phyloP scores from a whole-genome alignment of 2,888 invertebrate species.

The Subacronicta megacephala region DNA sequence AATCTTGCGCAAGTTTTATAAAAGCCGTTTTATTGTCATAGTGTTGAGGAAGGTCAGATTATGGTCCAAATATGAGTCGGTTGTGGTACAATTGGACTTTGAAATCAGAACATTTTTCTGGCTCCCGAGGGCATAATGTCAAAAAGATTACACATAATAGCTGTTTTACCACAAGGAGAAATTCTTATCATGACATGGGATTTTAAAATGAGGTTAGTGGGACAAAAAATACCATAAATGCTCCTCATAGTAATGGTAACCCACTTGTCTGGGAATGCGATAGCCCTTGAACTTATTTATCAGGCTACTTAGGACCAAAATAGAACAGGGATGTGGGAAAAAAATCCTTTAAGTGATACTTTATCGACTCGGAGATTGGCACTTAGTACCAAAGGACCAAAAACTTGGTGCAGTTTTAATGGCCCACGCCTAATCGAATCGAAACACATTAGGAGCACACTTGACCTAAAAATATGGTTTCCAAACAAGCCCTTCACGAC shows the following conservation, averaged over 20 bases:
- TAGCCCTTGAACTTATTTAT: conserved; percentile 83
- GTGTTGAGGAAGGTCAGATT: conserved; percentile 55
- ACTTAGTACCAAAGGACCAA: conserved; percentile 26
- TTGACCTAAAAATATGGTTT: conserved; percentile 64
- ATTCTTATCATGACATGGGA: conserved; percentile 51
- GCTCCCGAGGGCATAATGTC: conserved; percentile 49
- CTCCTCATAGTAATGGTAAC: conserved; percentile 77
- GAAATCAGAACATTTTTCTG: conserved; percentile 41
- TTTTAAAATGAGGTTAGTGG: conserved; percentile 78
- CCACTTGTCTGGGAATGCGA: conserved; percentile 76
- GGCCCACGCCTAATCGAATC: conserved; percentile 32
- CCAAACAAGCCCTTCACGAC: conserved; percentile 66
- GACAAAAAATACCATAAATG: conserved; percentile 78
- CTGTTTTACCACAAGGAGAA: conserved; percentile 33
- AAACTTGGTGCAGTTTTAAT: conserved; percentile 29
- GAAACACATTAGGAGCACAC: conserved; percentile 42
- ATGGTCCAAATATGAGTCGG: conserved; percentile 34
- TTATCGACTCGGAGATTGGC: conserved; percentile 44
- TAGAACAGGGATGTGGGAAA: conserved; percentile 59
- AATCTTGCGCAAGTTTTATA: conserved; percentile 31
- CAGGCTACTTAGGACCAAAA: conserved; percentile 62
- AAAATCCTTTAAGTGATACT: conserved; percentile 38
- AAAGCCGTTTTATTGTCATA: conserved; percentile 27
- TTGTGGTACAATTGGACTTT: conserved; percentile 14
- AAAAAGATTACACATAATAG: conserved; percentile 57